Conservation (phyloP, 2,888 invertebrate genomes). For the Clusia tigrina region DNA sequence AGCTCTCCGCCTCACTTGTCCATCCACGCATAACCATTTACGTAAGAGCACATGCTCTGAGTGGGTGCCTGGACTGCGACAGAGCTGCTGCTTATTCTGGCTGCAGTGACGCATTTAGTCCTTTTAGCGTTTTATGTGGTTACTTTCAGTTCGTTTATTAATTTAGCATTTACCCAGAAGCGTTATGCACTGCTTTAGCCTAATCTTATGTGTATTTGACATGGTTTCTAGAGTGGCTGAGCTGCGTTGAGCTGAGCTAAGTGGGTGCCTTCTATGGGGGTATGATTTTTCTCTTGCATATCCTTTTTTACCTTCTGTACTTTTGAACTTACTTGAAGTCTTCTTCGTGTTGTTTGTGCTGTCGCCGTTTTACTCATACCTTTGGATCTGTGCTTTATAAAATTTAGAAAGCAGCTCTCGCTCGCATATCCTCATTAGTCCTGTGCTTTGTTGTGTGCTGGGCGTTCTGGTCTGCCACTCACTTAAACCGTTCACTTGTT, state of each 20-base stretch:
- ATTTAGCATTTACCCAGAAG: constrained; percentile 33
- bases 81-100: not conserved
- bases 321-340: too few relatives aligned
- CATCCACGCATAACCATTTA: too few relatives aligned
- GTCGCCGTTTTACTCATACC: constrained; percentile 18
- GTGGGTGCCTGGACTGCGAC: too few relatives aligned
- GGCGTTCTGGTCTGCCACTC: constrained; percentile 26
- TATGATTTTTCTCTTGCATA: not conserved
- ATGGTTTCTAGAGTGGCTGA: too few relatives aligned
- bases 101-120: constrained; percentile 28
- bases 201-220: not conserved
- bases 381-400: not conserved
- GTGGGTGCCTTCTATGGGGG: not conserved
- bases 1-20: too few relatives aligned
- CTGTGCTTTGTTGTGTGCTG: not conserved
- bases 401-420: constrained; percentile 17
- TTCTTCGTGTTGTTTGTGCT: not conserved
- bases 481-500: constrained; percentile 31
- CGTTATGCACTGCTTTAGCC: not conserved
- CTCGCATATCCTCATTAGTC: not conserved
- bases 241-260: not conserved
- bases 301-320: too few relatives aligned
- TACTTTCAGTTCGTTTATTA: constrained; percentile 51
- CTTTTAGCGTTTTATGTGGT: constrained; percentile 54
- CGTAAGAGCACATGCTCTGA: too few relatives aligned